A percentile compares a stretch with the other conserved stretches of the same genome.
Evolutionary conservation across 2,113 vertebrate species (phyloP).

Genomic region (Leucosticte australis): DNA sequence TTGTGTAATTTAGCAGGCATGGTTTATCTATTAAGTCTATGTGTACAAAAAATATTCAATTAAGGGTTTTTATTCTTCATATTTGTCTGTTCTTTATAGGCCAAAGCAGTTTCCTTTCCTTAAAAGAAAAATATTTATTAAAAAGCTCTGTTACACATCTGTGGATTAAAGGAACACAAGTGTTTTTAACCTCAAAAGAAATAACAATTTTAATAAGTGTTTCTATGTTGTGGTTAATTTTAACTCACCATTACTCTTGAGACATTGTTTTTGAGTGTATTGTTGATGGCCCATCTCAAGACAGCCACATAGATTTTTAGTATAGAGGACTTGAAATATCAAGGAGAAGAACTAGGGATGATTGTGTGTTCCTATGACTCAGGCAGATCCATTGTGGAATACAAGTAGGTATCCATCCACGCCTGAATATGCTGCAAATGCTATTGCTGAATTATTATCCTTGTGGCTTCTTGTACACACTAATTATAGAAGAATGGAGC

Average conservation of each 20-base stretch:
- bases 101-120: not conserved
- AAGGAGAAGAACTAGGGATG: not conserved
- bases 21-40: not conserved
- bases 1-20: not conserved
- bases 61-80: not conserved
- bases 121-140: not conserved
- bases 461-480: not conserved
- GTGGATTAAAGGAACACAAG: not conserved
- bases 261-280: not conserved
- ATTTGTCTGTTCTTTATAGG: not conserved
- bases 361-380: not conserved
- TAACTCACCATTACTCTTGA: not conserved
- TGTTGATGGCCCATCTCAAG: not conserved
- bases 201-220: not conserved
- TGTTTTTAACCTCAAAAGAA: not conserved
- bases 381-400: not conserved
- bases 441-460: not conserved
- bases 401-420: not conserved
- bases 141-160: not conserved
- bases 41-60: not conserved
- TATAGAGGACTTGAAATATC: not conserved
- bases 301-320: not conserved
- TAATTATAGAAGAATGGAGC: not conserved
- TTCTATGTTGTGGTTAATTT: fast-evolving
- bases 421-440: not conserved